Base-by-base conservation (phyloP, 2,113 vertebrate genomes). In the Elanus axillaris region DNA sequence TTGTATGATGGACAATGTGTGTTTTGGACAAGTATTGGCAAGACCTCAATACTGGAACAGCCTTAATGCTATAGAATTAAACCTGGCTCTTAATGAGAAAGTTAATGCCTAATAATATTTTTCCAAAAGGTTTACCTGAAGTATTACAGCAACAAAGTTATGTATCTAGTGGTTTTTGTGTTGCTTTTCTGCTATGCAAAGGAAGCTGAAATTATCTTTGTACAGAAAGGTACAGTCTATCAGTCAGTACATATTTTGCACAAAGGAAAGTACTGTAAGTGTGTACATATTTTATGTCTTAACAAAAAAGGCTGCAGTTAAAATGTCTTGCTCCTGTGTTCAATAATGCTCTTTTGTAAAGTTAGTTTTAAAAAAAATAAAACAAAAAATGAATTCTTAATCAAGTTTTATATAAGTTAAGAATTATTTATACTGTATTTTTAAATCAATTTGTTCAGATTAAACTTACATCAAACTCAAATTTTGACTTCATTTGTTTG, bases 401-500 rank as follows among this genome's bases (percentile, higher is more conserved):
- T 98, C 96, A 90, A 96, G 80, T 98, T 97, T 97, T 97, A 90
- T 98, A 81, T 97, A 98, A 97, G 97, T 98, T 97, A 97, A 96
- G 93, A 96, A 98, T 98, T 98, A 98, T 98, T 98, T 98, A 98
- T 98, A 96, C 86, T 96, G 96, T 98, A 97, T 97, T 98, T 98
- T 97, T 93, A 97, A 98, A 98, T 98, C 77, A 34, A 96, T 75
- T 98, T 96, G 88, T 98, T 98, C 81, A 96, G 95, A 98, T 98
- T 98, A 98, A 98, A 98, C 6, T 94, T 93, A 34, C 72, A 59
- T 45, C n/a, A 81, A 88, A 73, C 60, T 81, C 47, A 36, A n/a
- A 40, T 10, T 67, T 75, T 86, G 50, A 52, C 68, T 82, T 64
- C 27, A 56, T 80, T 84, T 94, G 32, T 74, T 88, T 83, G 45